Conservation (phyloP, 2,113 vertebrate species). For the Gadus chalcogrammus region DNA sequence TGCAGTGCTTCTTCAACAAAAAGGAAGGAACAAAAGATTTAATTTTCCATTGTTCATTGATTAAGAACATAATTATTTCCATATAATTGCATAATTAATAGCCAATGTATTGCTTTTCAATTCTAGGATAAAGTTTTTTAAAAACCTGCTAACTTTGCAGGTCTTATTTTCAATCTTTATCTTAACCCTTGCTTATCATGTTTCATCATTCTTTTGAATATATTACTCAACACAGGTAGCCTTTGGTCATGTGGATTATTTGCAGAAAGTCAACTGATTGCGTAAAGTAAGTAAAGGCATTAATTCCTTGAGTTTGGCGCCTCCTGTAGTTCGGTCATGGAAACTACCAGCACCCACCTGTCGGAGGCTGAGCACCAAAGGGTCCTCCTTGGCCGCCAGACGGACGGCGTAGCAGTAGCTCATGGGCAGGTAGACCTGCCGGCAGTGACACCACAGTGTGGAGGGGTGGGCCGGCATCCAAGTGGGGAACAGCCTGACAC, state of each 20-base stretch:
- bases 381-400: slow-evolving; percentile 79
- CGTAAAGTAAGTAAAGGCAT: not conserved
- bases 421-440: slow-evolving; percentile 97
- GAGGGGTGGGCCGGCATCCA: slow-evolving; percentile 92
- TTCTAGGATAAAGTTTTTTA: no score
- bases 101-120: no score
- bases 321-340: slow-evolving; percentile 31
- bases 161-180: not conserved
- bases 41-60: no score
- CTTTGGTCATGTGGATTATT: not conserved
- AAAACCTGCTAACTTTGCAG: not conserved
- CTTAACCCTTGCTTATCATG: not conserved
- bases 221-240: not conserved
- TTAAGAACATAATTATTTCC: no score
- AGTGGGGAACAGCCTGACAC: slow-evolving; percentile 81
- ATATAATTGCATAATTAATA: no score
- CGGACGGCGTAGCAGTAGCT: slow-evolving; percentile 89
- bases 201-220: not conserved
- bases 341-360: slow-evolving; percentile 69
- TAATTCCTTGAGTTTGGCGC: slow-evolving; percentile 4
- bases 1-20: no score
- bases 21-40: no score
- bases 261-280: not conserved
- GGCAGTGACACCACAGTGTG: slow-evolving; percentile 94
- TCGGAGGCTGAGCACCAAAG: slow-evolving; percentile 82